Evolutionary conservation across 2,113 vertebrate species (phyloP), one percentile per base, ranked within the genome.

Genomic region (Anoplopoma fimbria): DNA sequence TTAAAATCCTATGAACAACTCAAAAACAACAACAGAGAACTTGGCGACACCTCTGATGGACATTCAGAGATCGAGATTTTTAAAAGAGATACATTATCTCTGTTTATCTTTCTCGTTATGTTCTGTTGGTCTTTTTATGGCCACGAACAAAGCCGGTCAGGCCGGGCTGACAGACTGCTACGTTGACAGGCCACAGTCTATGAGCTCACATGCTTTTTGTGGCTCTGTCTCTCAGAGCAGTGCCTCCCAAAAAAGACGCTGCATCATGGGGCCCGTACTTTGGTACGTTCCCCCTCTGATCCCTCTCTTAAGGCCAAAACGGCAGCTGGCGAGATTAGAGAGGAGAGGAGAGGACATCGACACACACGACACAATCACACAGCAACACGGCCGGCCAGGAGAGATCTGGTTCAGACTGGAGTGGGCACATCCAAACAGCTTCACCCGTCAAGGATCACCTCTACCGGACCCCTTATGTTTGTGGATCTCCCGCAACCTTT

Each of bases 141-240:
- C 93, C 88, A 91, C 95, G 93, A 94, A 95, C 90, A 92, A 94
- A 92, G 88, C 73, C 83, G 34, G 58, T 34, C 68, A 38, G 77
- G 62, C 73, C 40, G 89, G 27, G 67, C 90, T 95, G 95, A 95
- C 96, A 93, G 90, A 93, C 91, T 92, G 75, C 70, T 57, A 4
- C 65, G 62, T 84, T 93, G 95, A 93, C 91, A 93, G 92, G 91
- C 95, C 93, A 89, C 74, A 47, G 91, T 71, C 95, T 95, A 95
- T 95, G 94, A 95, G 91, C 96, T 97, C 96, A 98, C 96, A 95
- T 95, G 96, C 97, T 97, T 96, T 96, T 97, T 97, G 93, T 96
- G 96, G 94, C 96, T 94, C 96, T 96, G 91, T 96, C 96, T 94
- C 87, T 96, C 95, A 97, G 97, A 97, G 95, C 94, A 94, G 90